These are phyloP conservation scores for Laothoe populi DNA, from an alignment of 2,888 invertebrate species.

Conservation along the genomic window DNA sequence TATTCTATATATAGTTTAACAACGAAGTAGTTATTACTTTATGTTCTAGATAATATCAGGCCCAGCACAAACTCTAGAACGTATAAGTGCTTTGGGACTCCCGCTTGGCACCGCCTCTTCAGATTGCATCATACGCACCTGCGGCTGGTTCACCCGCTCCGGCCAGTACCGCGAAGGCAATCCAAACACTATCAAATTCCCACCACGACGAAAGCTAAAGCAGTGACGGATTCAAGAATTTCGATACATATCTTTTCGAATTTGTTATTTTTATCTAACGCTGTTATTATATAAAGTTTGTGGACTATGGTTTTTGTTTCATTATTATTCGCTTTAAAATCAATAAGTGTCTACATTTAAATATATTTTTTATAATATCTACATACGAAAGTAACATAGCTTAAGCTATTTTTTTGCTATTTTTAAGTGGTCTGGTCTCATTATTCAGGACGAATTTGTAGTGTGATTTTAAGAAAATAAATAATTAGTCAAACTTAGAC, in stretches of 20 bases:
- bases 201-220: slow-evolving; percentile 55
- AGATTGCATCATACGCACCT: slow-evolving; percentile 61
- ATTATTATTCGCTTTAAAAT: background rate
- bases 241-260: no score
- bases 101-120: slow-evolving; percentile 68
- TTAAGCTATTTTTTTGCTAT: no score
- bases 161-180: slow-evolving; percentile 64
- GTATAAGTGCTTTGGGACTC: slow-evolving; percentile 75
- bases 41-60: slow-evolving; percentile 66
- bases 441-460: background rate
- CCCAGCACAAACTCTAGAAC: slow-evolving; percentile 67
- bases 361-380: no score
- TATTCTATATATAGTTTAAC: no score
- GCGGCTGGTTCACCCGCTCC: slow-evolving; percentile 63
- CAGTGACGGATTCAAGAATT: slow-evolving; percentile 35
- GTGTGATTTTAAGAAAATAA: background rate
- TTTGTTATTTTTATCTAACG: no score
- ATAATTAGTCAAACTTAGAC: background rate
- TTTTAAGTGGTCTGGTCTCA: no score
- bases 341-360: background rate
- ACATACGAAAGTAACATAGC: no score
- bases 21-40: no score
- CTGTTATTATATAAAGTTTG: background rate
- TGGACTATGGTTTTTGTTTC: background rate
- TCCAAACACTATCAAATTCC: slow-evolving; percentile 68